Evolutionary conservation across 2,888 invertebrate genomes (phyloP).

Genomic region (Lasioglossum calceatum): DNA sequence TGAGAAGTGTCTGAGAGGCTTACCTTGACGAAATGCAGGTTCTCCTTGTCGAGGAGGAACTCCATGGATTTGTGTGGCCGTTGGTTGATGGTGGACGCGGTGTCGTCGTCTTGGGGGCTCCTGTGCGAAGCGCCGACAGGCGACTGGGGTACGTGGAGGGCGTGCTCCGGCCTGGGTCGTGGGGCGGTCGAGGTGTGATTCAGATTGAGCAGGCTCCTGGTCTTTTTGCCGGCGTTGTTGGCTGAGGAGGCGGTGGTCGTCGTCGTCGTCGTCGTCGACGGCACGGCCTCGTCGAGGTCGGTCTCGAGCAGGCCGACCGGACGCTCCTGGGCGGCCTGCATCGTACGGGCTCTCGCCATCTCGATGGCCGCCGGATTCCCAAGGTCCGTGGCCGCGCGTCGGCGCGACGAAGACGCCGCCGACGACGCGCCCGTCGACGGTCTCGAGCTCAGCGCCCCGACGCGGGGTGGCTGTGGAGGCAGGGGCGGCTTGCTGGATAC

Average conservation of each 20-base stretch:
- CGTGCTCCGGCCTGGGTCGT: constrained; percentile 84
- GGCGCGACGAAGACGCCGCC: constrained; percentile 79
- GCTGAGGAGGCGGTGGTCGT: constrained; percentile 81
- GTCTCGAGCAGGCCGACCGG: constrained; percentile 95
- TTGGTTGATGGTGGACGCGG: constrained; percentile 81
- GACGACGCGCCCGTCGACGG: constrained; percentile 84
- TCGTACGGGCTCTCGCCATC: constrained; percentile 84
- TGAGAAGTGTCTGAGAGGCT: constrained; percentile 82
- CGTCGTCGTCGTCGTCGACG: constrained; percentile 82
- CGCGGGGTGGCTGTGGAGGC: constrained; percentile 79
- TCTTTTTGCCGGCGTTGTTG: constrained; percentile 84
- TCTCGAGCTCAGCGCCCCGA: constrained; percentile 78
- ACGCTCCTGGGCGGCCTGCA: constrained; percentile 85
- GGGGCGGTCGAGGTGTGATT: constrained; percentile 83
- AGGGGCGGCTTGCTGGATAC: constrained; percentile 82
- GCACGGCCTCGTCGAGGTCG: constrained; percentile 92
- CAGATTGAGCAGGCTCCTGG: constrained; percentile 89
- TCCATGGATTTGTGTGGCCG: constrained; percentile 96
- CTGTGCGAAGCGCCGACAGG: constrained; percentile 82
- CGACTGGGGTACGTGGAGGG: constrained; percentile 82
- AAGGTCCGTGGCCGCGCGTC: constrained; percentile 84
- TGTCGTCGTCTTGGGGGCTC: constrained; percentile 78
- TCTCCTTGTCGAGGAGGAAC: constrained; percentile 97
- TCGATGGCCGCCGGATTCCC: constrained; percentile 84
- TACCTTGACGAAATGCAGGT: constrained; percentile 94